Evolutionary conservation across 2,113 vertebrate species (phyloP), one percentile per base, ranked within the genome.

Genomic region (Mustela lutreola): DNA sequence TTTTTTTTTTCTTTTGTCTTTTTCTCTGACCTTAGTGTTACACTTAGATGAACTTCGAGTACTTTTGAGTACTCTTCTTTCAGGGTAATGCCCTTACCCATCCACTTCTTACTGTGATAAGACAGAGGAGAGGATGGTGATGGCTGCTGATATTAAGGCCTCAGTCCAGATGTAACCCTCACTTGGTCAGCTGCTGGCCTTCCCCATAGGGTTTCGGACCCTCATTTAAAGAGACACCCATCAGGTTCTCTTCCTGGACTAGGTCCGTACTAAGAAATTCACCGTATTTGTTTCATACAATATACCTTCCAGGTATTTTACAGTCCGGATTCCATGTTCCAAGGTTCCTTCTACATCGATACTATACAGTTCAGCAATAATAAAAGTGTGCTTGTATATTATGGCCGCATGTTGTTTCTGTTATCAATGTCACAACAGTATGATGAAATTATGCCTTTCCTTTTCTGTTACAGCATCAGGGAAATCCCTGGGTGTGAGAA

Each of bases 341-440:
- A 18, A 22, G 33, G 2, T 4, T 58, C 10, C 42, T 36, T 65
- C 67, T 73, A 50, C 6, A 45, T 31, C 15, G 42, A 56, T 18
- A 0, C 1, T 1, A 24, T 71, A 33, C 14, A 4, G 16, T 28
- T 7, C 22, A 33, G 33, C 1, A 60, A 21, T 19, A 33, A 48
- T 53, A 8, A 28, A 86, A 60, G 28, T 11, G 9, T 26, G 2
- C 24, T 80, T 67, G 26, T 28, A 7, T 48, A 21, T 45, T 24
- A 65, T 45, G 5, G 50, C 33, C n/a, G n/a, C 50, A 8, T 9
- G 7, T 31, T 4, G 50, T 67, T 39, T 93, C 26, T 31, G 6
- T 26, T 39, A 45, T 21, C 45, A 45, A 10, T 26, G 2, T 28
- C 22, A 42, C 36, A 12, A 1, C 16, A n/a, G 28, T n/a, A n/a